A percentile compares a stretch with the other conserved stretches of the same genome.
Conservation (phyloP, 1,140 invertebrate genomes). For the Hormaphis cornu region DNA sequence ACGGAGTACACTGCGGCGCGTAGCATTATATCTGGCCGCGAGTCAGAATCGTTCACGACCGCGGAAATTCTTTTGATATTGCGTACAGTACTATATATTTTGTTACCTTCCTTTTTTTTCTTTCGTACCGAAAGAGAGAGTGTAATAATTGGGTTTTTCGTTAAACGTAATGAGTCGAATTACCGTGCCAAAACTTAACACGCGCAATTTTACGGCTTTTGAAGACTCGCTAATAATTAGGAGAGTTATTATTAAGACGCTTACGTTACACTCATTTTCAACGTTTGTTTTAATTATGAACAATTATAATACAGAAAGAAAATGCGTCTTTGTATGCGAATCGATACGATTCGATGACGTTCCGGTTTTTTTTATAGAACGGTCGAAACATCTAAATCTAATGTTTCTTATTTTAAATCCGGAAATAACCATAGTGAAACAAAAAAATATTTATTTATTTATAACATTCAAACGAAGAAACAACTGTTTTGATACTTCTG, state of each 20-base stretch:
- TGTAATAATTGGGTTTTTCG: background rate
- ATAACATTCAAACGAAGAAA: too few species aligned
- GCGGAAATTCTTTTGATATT: background rate
- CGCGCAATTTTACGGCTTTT: conserved; percentile 1
- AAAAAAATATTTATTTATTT: too few species aligned
- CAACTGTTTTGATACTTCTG: too few species aligned
- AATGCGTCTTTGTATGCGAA: too few species aligned
- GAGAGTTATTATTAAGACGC: background rate
- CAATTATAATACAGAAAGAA: too few species aligned
- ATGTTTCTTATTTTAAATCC: too few species aligned
- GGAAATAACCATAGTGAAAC: too few species aligned
- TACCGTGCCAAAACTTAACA: background rate
- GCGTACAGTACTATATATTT: background rate
- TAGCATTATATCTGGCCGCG: background rate
- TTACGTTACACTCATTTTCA: background rate
- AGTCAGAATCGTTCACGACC: background rate
- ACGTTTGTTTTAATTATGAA: background rate
- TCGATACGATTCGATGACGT: too few species aligned
- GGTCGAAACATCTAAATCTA: too few species aligned
- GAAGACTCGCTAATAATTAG: background rate
- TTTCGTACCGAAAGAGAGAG: background rate
- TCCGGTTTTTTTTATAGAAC: too few species aligned
- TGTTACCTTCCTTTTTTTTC: too few species aligned
- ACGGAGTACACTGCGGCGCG: too few species aligned
- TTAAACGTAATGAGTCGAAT: background rate